phyloP scores from a whole-genome alignment of 1,140 invertebrate species.

The Brachionus koreanus region DNA sequence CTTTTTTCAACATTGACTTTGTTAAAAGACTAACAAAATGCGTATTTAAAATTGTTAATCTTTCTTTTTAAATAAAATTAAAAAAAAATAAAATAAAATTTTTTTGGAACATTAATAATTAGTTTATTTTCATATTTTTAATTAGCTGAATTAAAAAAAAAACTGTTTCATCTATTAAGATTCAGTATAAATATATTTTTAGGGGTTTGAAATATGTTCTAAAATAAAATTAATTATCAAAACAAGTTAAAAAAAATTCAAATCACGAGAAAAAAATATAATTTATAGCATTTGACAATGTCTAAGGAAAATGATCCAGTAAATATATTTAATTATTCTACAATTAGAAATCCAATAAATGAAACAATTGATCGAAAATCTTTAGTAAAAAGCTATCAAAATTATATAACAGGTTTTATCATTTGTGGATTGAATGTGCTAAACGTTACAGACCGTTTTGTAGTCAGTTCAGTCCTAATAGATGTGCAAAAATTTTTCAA shows the following conservation, averaged over 20 bases:
- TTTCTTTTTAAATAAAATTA: background rate
- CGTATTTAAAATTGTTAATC: background rate
- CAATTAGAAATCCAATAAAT: background rate
- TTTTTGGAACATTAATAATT: background rate
- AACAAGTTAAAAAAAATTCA: background rate
- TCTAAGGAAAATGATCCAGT: background rate
- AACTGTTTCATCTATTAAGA: background rate
- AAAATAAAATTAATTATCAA: background rate
- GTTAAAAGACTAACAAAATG: background rate
- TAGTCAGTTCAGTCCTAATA: conserved; percentile 34
- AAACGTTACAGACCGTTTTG: conserved; percentile 38
- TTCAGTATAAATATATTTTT: background rate
- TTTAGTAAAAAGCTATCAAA: background rate
- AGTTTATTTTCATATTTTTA: background rate
- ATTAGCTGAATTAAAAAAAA: background rate
- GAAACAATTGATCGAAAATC: background rate
- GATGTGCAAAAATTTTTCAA: conserved; percentile 34
- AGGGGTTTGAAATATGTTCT: background rate
- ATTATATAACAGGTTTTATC: background rate
- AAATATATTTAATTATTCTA: background rate
- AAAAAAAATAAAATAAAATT: too few species aligned
- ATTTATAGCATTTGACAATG: background rate
- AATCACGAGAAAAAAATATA: background rate
- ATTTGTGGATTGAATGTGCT: background rate
- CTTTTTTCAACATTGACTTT: conserved; percentile 3